phyloP scores from a whole-genome alignment of 2,797 vertebrate species.

The Pelobates cultripes region DNA sequence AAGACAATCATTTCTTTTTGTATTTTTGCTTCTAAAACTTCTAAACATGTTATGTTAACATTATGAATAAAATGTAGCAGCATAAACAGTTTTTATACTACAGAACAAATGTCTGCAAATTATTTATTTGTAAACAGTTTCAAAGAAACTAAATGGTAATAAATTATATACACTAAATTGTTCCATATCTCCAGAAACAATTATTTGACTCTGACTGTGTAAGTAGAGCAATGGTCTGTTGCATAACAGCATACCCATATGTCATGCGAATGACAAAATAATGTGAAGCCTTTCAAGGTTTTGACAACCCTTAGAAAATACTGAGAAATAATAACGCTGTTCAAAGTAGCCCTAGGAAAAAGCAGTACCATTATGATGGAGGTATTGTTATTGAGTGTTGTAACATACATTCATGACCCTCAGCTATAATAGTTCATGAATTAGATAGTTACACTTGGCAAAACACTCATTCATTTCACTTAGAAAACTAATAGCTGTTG shows the following conservation, averaged over 20 bases:
- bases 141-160: background rate
- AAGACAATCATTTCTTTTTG: too few relatives aligned
- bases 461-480: background rate
- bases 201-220: slow-evolving; percentile 7
- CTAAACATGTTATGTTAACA: too few relatives aligned
- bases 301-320: slow-evolving; percentile 12
- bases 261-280: slow-evolving; percentile 6
- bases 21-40: too few relatives aligned
- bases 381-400: background rate
- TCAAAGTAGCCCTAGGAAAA: slow-evolving; percentile 7
- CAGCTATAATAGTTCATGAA: background rate
- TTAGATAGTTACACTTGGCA: background rate
- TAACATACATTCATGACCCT: background rate
- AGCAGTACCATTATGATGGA: background rate
- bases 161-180: background rate
- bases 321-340: slow-evolving; percentile 4
- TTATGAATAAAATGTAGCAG: background rate
- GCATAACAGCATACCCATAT: background rate
- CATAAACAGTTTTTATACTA: background rate
- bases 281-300: slow-evolving; percentile 5
- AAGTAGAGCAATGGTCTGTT: background rate
- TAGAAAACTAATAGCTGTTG: background rate
- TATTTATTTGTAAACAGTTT: background rate
- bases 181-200: background rate
- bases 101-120: background rate